phyloP scores from a whole-genome alignment of 2,797 vertebrate genomes.

The Sus cebifrons region DNA sequence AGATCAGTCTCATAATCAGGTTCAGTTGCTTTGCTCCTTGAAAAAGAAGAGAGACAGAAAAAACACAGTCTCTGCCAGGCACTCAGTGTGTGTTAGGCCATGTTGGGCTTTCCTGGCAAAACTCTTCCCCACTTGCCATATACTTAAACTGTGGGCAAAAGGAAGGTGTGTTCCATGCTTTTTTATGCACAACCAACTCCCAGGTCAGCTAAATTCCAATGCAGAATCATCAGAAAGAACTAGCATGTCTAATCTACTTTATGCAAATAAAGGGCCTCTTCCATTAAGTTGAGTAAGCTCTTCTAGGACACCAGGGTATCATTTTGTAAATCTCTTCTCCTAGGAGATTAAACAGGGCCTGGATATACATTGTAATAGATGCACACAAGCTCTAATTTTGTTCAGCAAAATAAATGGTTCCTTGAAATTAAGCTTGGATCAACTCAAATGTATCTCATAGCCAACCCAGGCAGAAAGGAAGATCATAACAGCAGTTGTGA shows the following conservation, averaged over 20 bases:
- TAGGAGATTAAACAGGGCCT: conserved; percentile 52
- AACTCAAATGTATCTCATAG: background rate
- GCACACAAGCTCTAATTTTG: conserved; percentile 68
- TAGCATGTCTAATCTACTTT: background rate
- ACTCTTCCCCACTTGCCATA: background rate
- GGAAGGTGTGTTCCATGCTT: background rate
- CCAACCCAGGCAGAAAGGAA: conserved; percentile 34
- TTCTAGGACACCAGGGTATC: conserved; percentile 22
- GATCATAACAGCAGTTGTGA: background rate
- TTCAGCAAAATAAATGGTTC: conserved; percentile 67
- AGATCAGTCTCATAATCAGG: conserved; percentile 25
- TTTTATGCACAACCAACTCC: background rate
- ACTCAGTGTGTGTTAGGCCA: background rate
- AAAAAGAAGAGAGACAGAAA: background rate
- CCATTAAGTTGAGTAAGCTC: background rate
- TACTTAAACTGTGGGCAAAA: conserved; percentile 47
- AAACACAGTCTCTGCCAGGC: background rate
- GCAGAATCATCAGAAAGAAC: conserved; percentile 40
- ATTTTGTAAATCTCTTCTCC: conserved; percentile 67
- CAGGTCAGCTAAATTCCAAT: conserved; percentile 5
- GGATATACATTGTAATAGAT: conserved; percentile 1
- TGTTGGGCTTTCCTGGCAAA: background rate
- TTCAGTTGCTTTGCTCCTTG: conserved; percentile 1
- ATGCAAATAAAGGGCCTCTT: background rate
- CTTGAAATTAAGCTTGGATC: conserved; percentile 57